Conservation (phyloP, 2,113 vertebrate species). For the Anolis carolinensis region DNA sequence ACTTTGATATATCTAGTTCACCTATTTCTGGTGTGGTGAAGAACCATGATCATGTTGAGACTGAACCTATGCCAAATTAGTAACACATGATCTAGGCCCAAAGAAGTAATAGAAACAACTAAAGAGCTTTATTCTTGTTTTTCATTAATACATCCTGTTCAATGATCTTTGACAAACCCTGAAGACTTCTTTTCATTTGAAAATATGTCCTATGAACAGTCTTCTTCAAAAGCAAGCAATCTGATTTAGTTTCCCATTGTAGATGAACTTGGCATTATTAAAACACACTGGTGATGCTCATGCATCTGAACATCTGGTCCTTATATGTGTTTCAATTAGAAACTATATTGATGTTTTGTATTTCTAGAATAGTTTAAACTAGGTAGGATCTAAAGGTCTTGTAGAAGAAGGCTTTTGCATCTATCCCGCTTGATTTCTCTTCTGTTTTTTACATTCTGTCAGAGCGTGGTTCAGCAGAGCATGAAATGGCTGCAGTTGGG, state of each 20-base stretch:
- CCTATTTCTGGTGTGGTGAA: neutral
- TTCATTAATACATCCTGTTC: neutral
- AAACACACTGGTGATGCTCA: neutral
- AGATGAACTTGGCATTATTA: neutral
- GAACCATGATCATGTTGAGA: neutral
- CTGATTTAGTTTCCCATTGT: neutral
- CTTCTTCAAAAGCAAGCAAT: neutral
- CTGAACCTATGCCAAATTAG: neutral
- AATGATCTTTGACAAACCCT: neutral
- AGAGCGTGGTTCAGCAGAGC: neutral
- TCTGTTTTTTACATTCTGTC: neutral
- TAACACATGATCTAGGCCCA: neutral
- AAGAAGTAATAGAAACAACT: neutral
- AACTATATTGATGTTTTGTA: neutral
- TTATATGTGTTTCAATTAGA: constrained; percentile 1
- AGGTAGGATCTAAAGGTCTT: neutral
- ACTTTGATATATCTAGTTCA: neutral
- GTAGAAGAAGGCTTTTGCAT: neutral
- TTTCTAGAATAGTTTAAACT: neutral
- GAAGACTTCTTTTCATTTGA: neutral
- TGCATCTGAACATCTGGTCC: neutral
- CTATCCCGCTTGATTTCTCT: neutral
- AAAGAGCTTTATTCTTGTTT: neutral
- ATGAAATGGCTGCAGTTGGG: neutral
- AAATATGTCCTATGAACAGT: neutral